phyloP scores from a whole-genome alignment of 1,140 invertebrate genomes.

The Bombus sylvicola region DNA sequence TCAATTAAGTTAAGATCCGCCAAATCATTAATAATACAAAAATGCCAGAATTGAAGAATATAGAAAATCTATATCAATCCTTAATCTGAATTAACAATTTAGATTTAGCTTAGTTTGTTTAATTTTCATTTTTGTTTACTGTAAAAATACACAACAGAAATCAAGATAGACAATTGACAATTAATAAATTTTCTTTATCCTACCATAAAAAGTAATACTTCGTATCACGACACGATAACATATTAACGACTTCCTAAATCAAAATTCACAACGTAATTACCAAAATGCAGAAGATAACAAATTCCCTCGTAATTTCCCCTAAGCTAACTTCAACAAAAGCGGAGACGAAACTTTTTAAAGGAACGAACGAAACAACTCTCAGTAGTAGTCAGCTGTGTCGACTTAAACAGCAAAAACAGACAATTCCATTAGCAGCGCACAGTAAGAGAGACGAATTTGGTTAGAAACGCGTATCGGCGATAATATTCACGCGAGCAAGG shows the following conservation, averaged over 20 bases:
- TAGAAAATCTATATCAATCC: not conserved
- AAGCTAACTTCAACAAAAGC: not conserved
- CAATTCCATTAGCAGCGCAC: not conserved
- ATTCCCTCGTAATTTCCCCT: not conserved
- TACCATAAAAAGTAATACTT: no score
- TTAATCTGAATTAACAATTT: not conserved
- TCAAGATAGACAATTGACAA: no score
- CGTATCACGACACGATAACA: no score
- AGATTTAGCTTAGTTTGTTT: not conserved
- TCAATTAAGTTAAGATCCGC: no score
- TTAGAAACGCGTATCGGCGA: conserved; percentile 2
- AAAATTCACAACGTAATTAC: not conserved
- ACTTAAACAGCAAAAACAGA: not conserved
- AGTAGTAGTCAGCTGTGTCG: not conserved
- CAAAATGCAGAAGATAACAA: not conserved
- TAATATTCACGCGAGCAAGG: not conserved
- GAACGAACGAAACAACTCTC: not conserved
- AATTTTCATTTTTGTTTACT: no score
- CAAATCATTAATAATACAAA: no score
- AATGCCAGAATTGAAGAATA: no score
- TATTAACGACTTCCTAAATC: no score
- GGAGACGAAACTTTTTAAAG: no score
- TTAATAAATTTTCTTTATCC: no score
- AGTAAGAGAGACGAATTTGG: not conserved
- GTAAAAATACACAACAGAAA: no score